Evolutionary conservation across 2,797 vertebrate genomes (phyloP).

Genomic region (Adelosebastes latens): DNA sequence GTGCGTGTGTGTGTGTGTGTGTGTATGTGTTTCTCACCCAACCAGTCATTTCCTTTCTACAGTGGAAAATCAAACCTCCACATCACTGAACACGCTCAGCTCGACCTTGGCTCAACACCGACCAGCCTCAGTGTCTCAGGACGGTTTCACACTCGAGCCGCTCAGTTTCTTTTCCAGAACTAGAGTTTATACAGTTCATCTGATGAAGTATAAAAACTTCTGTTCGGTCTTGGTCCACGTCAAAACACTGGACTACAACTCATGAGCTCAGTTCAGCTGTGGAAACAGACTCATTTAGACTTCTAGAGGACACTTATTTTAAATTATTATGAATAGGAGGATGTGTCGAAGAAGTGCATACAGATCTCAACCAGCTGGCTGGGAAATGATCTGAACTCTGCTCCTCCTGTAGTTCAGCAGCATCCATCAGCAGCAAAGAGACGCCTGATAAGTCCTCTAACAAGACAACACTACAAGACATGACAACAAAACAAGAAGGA

Average conservation of each 20-base stretch:
- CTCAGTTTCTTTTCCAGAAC: not conserved
- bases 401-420: no score
- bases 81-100: not conserved
- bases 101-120: not conserved
- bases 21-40: not conserved
- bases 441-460: not conserved
- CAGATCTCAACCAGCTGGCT: not conserved
- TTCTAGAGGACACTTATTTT: not conserved
- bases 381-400: no score
- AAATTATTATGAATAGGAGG: not conserved
- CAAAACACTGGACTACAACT: not conserved
- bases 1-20: not conserved
- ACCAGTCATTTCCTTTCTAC: constrained; percentile 56
- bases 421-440: no score
- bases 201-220: not conserved
- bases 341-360: not conserved
- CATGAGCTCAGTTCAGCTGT: not conserved
- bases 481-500: not conserved
- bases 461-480: no score
- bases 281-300: not conserved
- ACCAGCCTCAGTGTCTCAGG: not conserved
- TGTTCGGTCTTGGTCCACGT: not conserved
- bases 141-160: not conserved
- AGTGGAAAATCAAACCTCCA: constrained; percentile 46
- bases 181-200: not conserved